Conservation (phyloP, 2,888 invertebrate genomes). For the Scelioninae gen. 2 region DNA sequence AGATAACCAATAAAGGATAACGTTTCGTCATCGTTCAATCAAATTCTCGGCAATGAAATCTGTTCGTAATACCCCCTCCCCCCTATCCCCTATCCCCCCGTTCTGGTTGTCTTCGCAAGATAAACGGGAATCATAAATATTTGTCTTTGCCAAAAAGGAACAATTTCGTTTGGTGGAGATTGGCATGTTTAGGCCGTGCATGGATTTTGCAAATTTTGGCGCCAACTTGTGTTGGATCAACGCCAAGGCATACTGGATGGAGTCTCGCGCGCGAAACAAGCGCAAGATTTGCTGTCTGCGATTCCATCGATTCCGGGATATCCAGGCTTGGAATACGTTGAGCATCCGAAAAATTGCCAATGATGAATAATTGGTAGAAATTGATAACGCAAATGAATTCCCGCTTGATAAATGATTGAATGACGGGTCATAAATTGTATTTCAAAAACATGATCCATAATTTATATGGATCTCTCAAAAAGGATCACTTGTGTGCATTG, state of each 20-base stretch:
- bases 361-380: too few relatives aligned
- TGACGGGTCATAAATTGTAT: too few relatives aligned
- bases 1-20: constrained; percentile 27
- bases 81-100: too few relatives aligned
- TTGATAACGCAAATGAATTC: too few relatives aligned
- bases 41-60: constrained; percentile 33
- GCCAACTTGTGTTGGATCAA: constrained; percentile 21
- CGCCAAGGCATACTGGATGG: constrained; percentile 26
- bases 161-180: constrained; percentile 35
- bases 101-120: constrained; percentile 12
- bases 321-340: too few relatives aligned
- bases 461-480: too few relatives aligned
- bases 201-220: constrained; percentile 43
- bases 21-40: constrained; percentile 43
- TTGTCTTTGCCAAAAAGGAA: constrained; percentile 48
- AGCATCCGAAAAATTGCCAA: too few relatives aligned
- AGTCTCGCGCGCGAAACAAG: constrained; percentile 18
- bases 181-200: constrained; percentile 49
- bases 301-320: constrained; percentile 17
- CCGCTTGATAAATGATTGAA: too few relatives aligned
- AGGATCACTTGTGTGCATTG: too few relatives aligned
- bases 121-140: constrained; percentile 46
- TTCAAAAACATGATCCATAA: too few relatives aligned
- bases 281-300: constrained; percentile 6
- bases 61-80: background rate